These are phyloP conservation scores for Siniperca obscura DNA, from an alignment of 2,797 vertebrate genomes.

Conservation along the genomic window DNA sequence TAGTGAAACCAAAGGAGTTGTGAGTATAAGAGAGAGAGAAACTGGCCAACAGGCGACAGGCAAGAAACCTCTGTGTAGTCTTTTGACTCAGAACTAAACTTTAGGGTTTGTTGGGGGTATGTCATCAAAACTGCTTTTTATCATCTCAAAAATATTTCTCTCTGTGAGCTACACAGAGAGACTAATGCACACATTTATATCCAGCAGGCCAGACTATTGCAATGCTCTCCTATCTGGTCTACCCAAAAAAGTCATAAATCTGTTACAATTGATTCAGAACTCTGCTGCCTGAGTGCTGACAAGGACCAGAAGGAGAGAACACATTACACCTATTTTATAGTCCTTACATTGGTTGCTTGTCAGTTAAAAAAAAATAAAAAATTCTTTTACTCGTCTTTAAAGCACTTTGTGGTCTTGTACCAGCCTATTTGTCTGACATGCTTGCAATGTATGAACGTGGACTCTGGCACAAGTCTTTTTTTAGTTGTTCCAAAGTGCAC, in stretches of 20 bases:
- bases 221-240: not conserved
- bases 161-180: not conserved
- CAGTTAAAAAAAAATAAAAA: not conserved
- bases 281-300: not conserved
- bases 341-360: conserved; percentile 12
- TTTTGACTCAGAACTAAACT: not conserved
- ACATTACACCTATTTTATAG: not conserved
- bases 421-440: not conserved
- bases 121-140: not conserved
- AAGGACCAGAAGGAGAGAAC: not conserved
- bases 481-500: not conserved
- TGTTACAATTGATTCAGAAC: conserved; percentile 4
- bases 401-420: not conserved
- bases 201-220: not conserved
- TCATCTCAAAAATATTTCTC: conserved; percentile 8
- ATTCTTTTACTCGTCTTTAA: not conserved
- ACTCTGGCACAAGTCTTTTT: not conserved
- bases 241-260: not conserved
- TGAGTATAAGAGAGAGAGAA: not conserved
- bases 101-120: not conserved
- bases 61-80: not conserved
- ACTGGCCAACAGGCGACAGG: not conserved
- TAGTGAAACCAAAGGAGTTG: not conserved
- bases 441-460: not conserved
- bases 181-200: not conserved